These are phyloP conservation scores for Myzus persicae DNA, from an alignment of 1,140 invertebrate genomes.

Conservation along the genomic window DNA sequence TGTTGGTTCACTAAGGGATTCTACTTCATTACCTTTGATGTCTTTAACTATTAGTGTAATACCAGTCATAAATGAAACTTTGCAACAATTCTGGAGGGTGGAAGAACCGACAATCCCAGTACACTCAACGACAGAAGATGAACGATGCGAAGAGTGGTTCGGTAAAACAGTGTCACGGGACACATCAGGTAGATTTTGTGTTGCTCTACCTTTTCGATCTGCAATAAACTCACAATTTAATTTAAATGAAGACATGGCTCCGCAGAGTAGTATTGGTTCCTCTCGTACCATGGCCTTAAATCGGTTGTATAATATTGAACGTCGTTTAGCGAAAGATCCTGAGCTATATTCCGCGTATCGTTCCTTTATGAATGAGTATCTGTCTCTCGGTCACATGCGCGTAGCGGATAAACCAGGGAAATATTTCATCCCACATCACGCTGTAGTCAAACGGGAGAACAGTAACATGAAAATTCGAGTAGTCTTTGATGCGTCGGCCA, in stretches of 20 bases:
- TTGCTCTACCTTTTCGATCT: background rate
- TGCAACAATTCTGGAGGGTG: background rate
- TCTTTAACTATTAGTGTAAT: background rate
- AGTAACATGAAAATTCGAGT: background rate
- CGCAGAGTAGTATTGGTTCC: background rate
- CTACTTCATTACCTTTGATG: background rate
- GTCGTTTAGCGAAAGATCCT: background rate
- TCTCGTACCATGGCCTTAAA: background rate
- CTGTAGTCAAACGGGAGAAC: background rate
- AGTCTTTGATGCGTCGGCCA: background rate
- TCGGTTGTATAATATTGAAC: background rate
- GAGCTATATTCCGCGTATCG: background rate
- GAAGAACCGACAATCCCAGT: background rate
- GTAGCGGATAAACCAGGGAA: background rate
- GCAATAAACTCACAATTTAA: background rate
- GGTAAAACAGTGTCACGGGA: background rate
- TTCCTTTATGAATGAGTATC: background rate
- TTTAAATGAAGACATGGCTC: background rate
- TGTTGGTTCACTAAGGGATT: background rate
- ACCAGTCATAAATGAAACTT: background rate
- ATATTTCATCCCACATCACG: conserved; percentile 25
- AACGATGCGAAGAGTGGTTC: background rate
- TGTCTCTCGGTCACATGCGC: background rate
- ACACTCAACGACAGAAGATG: background rate
- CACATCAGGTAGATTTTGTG: background rate